Evolutionary conservation across 2,797 vertebrate genomes (phyloP).

Genomic region (Pogoniulus pusillus): DNA sequence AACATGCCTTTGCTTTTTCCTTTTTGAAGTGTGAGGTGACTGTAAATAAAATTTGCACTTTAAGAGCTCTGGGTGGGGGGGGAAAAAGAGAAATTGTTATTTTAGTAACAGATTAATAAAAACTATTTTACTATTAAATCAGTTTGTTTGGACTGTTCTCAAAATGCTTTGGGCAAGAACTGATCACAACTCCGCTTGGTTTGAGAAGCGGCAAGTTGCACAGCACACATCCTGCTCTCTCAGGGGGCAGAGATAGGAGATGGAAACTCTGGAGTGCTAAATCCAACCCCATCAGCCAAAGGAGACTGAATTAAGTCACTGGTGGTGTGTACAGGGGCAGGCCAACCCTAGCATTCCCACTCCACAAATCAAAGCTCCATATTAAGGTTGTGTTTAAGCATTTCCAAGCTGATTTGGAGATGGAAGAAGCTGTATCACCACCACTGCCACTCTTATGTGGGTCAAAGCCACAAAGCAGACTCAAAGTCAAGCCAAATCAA

Average conservation of each 20-base stretch:
- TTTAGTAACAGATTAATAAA: constrained; percentile 79
- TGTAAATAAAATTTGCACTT: constrained; percentile 68
- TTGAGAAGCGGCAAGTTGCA: background rate
- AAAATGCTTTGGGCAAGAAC: background rate
- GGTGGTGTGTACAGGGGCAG: background rate
- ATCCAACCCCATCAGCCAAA: background rate
- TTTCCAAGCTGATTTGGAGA: no score
- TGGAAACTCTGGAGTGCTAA: background rate
- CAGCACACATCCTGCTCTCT: background rate
- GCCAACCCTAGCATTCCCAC: background rate
- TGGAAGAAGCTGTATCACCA: background rate
- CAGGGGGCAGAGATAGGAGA: background rate
- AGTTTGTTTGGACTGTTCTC: constrained; percentile 8
- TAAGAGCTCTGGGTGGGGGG: constrained; percentile 35
- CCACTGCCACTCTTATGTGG: fast-evolving
- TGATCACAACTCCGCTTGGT: background rate
- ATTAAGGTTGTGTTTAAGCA: fast-evolving
- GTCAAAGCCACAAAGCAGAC: background rate
- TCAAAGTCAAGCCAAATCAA: background rate
- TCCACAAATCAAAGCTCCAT: background rate
- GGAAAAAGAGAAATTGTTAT: background rate
- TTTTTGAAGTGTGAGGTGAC: constrained; percentile 19
- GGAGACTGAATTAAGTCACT: fast-evolving
- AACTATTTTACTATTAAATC: constrained; percentile 77
- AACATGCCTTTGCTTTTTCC: background rate